Evolutionary conservation across 2,888 invertebrate genomes (phyloP), one percentile per base, ranked within the genome.

Genomic region (Sarcophaga variegata): DNA sequence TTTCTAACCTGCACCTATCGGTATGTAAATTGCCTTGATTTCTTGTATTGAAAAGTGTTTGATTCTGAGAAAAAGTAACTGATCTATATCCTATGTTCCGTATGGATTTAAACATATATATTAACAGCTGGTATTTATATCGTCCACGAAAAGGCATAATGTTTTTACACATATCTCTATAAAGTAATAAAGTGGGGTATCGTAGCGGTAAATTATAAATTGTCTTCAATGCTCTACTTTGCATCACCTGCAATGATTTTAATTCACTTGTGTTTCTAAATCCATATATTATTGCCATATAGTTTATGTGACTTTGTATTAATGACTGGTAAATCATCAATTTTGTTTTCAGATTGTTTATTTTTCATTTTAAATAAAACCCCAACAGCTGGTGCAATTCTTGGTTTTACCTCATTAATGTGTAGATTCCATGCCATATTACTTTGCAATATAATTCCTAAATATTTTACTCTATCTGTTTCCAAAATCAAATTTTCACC

Each of bases 401-500:
- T 75, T 4, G 2, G 4, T 45, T 64, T 75, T 17, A 64, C 4
- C 3, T 75, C 17, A 25, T 25, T n/a, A 22, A 75, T 75, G 17
- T 75, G 64, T 11, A 47, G 14, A 47, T 64, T 22, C 75, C 75
- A 64, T 47, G 63, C n/a, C 6, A 75, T 4, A 22, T 64, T 75
- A 22, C 64, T 75, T 63, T 75, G 75, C 49, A 75, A 22, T 64
- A 25, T 62, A 22, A 64, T 22, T 22, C 75, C 75, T 45, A 63
- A 20, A 60, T 75, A 70, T 25, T 70, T 70, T 22, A 54, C 70
- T 20, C 49, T 22, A 54, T 20, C 14, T 49, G 49, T 49, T 49
- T 2, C 49, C 49, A 14, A 14, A 49, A 49, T 49, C 14, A 49
- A 49, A 49, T 49, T 49, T 49, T 14, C 49, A 49, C 14, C 49